phyloP scores from a whole-genome alignment of 2,888 invertebrate species.

The Mechanitis mazaeus region DNA sequence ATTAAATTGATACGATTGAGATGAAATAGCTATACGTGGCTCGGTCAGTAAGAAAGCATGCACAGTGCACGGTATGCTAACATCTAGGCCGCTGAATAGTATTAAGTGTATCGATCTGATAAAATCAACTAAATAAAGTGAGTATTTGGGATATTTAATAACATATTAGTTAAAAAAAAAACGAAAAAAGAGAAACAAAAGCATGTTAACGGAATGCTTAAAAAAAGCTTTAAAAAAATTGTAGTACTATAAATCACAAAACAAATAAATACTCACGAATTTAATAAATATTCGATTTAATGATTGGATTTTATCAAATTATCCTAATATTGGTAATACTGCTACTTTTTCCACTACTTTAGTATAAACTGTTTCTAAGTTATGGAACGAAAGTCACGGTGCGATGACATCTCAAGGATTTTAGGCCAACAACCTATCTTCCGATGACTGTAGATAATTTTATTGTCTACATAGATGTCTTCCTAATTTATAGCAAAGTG shows the following conservation, averaged over 20 bases:
- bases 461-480: no score
- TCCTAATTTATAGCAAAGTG: no score
- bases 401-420: constrained; percentile 11
- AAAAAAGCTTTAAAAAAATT: no score
- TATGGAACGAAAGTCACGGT: neutral
- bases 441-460: neutral
- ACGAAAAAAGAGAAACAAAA: no score
- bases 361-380: neutral
- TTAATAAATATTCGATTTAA: no score
- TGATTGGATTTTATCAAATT: neutral
- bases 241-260: no score
- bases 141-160: no score
- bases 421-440: constrained; percentile 10
- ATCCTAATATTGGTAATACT: neutral
- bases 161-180: no score
- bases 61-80: constrained; percentile 9
- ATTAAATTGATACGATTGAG: neutral
- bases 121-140: neutral
- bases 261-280: no score
- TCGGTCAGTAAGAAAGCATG: constrained; percentile 8
- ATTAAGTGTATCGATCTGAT: constrained; percentile 5
- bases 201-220: no score
- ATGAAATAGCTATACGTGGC: neutral
- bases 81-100: constrained; percentile 13
- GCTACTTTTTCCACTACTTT: neutral